These are phyloP conservation scores for Gastracanthus pulcherrimus DNA, from an alignment of 2,888 invertebrate species.

Conservation along the genomic window DNA sequence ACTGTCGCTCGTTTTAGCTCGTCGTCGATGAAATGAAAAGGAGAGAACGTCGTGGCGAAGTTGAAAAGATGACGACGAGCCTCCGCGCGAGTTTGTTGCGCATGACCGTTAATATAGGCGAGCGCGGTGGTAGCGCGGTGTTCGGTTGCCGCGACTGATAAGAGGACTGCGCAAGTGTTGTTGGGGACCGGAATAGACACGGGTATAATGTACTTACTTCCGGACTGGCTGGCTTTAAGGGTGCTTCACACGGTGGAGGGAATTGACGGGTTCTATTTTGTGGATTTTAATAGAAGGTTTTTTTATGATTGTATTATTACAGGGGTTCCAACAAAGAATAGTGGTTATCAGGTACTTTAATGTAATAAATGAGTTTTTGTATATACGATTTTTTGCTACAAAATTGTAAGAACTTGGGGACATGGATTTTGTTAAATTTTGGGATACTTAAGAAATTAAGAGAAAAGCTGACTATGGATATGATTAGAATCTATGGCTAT, in stretches of 20 bases:
- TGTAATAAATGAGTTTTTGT: too few species aligned
- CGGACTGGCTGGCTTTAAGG: background rate
- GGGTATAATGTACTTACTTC: background rate
- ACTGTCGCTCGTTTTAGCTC: background rate
- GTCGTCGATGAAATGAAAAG: constrained; percentile 3
- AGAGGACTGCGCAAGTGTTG: background rate
- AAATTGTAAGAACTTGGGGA: too few species aligned
- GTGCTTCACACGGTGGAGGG: background rate
- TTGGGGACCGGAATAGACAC: background rate
- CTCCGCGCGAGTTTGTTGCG: constrained; percentile 12
- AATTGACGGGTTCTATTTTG: too few species aligned
- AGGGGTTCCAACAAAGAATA: too few species aligned
- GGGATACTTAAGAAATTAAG: too few species aligned
- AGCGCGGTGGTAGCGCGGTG: constrained; percentile 20
- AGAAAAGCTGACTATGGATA: too few species aligned
- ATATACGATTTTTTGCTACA: too few species aligned
- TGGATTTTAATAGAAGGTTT: too few species aligned
- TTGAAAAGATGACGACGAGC: constrained; percentile 45
- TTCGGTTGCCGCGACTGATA: constrained; percentile 38
- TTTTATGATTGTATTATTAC: too few species aligned
- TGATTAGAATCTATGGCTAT: too few species aligned
- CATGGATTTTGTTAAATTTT: too few species aligned
- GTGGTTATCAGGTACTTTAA: too few species aligned
- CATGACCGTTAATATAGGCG: background rate
- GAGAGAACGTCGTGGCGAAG: background rate